Base-by-base conservation (phyloP, 1,140 invertebrate species). In the Drosophila parvula region DNA sequence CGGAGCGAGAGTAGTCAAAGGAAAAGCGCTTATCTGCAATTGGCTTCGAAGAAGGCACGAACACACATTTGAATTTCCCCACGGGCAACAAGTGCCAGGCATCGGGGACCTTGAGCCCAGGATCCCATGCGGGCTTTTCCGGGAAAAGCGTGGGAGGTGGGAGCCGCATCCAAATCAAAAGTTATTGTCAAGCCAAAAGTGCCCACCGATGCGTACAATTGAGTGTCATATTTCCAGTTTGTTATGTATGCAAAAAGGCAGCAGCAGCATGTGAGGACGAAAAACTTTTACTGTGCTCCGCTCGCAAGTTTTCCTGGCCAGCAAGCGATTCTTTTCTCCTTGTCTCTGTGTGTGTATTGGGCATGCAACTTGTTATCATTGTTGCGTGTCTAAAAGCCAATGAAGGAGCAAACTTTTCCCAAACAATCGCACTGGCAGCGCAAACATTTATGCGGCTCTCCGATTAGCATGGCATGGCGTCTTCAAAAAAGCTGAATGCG, bases 171-270 rank as follows among this genome's bases (percentile, higher is more conserved):
- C 83, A 89, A 86, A 88, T 86, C 83, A 86, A 86, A 86, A 86
- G 84, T 83, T 83, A 86, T 89, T 88, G 84, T 89, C 80, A 89
- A 64, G 67, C 68, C 69, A 83, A 88, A 88, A 89, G 73, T 74
- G 78, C 63, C 84, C 74, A 89, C 68, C 80, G 84, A 84, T 89
- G 84, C 84, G 84, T 78, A 89, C 84, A 88, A 88, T 88, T 89
- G 84, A 88, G 84, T 88, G 84, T 89, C 84, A 88, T 88, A 89
- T 88, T 84, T 89, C 74, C 69, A 84, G 78, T 78, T 84, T 80
- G 77, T 85, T 84, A 67, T 78, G 58, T 77, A 79, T 88, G 78
- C 74, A 68, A 76, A 55, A 70, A 63, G 51, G 43, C 22, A 22
- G 43, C 22, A 22, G 43, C 70, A 43, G 43, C 64, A 81, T 81